Evolutionary conservation across 2,888 invertebrate genomes (phyloP), one percentile per base, ranked within the genome.

Genomic region (Lacanobia oleracea): DNA sequence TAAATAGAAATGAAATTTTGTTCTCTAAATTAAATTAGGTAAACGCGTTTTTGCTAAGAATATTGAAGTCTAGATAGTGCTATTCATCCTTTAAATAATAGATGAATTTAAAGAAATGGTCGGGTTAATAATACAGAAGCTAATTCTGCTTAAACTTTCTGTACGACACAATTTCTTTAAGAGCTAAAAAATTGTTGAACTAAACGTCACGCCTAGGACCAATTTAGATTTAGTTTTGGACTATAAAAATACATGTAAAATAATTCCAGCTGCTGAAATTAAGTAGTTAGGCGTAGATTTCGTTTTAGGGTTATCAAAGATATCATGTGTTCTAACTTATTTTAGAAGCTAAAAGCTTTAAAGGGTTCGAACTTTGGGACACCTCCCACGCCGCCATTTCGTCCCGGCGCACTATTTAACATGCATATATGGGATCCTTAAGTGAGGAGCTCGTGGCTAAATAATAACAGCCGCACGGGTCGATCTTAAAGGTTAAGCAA

Each of bases 201-300:
- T 57, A 54, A 56, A 61, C n/a, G 18, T 21, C 27, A 59, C 27
- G 23, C 12, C 12, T 57, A 67, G 57, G 62, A 78, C 62, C 82
- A 77, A 82, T 66, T 45, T 69, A 63, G 27, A 51, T 43, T 59
- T 77, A 63, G 40, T 68, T 66, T 57, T 33, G 33, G 14, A 57
- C 16, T 69, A n/a, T n/a, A 33, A 45, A n/a, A 70, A 23, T 10
- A 50, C 40, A 21, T 21, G 14, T 71, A 1, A 57, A 3, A 23
- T 33, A 18, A 10, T 51, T 16, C 43, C 56, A 57, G 50, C 16
- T 27, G 57, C 77, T 77, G 23, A 57, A 77, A 50, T 77, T 33
- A 77, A 50, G 16, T 33, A 27, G 6, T 10, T 37, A 18, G 37
- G 43, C 14, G 48, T 48, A 48, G 18, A 45, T n/a, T 27, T 3